Evolutionary conservation across 2,797 vertebrate genomes (phyloP).

Genomic region (Pipistrellus kuhlii): DNA sequence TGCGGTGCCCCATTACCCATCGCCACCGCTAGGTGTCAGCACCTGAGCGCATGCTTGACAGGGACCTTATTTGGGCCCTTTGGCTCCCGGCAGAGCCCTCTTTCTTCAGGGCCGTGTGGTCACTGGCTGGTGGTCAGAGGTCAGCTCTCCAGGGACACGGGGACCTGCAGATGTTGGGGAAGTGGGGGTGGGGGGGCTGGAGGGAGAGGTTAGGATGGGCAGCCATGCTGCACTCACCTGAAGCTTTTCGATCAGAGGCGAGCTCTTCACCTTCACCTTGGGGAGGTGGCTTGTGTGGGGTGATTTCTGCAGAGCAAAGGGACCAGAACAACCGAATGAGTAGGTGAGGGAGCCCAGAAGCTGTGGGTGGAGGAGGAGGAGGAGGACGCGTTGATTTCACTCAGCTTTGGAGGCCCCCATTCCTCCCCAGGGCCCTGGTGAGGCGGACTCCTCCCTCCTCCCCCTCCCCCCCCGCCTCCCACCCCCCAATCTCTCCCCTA

Average conservation of each 20-base stretch:
- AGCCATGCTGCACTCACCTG: slow-evolving; percentile 84
- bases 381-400: not conserved
- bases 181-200: not conserved
- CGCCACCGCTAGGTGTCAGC: too few species aligned
- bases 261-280: slow-evolving; percentile 90
- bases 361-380: not conserved
- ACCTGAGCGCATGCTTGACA: fast-evolving
- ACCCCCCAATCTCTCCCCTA: not conserved
- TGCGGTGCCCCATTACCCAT: fast-evolving
- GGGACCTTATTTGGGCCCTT: not conserved
- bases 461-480: too few species aligned
- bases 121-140: not conserved
- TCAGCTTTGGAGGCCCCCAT: not conserved
- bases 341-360: not conserved
- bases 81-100: not conserved
- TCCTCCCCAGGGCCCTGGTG: fast-evolving
- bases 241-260: slow-evolving; percentile 90
- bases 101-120: not conserved
- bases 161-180: not conserved
- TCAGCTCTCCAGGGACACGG: not conserved
- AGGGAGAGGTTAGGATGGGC: not conserved
- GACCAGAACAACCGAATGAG: slow-evolving; percentile 48
- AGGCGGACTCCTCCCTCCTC: not conserved
- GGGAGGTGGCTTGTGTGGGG: slow-evolving; percentile 82
- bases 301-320: slow-evolving; percentile 84